A percentile compares a stretch with the other conserved stretches of the same genome.
Evolutionary conservation across 2,113 vertebrate species (phyloP).

Genomic region (Hemichromis elongatus): DNA sequence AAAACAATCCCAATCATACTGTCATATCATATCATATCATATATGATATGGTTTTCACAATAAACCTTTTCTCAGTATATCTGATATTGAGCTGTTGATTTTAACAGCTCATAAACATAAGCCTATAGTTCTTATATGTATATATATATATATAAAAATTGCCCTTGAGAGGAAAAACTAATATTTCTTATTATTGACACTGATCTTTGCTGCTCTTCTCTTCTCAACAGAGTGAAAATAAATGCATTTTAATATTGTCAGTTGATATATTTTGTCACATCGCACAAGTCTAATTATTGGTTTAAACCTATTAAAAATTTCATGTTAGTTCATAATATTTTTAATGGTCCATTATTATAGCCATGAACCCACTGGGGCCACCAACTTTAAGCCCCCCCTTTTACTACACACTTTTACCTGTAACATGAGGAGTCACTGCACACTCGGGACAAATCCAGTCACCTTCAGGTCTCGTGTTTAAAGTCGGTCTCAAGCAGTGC

Average conservation of each 20-base stretch:
- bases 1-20: too few species aligned
- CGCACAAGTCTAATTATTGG: too few species aligned
- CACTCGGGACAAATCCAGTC: slow-evolving; percentile 58
- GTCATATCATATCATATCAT: too few species aligned
- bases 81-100: not conserved
- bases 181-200: not conserved
- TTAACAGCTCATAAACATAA: not conserved
- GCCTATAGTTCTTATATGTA: too few species aligned
- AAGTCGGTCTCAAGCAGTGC: slow-evolving; percentile 29
- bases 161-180: not conserved
- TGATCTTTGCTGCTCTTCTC: not conserved
- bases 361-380: rapidly evolving
- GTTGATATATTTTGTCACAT: not conserved
- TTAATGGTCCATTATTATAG: not conserved
- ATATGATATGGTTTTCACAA: too few species aligned
- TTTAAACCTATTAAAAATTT: not conserved
- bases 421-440: not conserved
- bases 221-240: not conserved
- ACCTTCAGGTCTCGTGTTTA: not conserved
- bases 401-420: not conserved
- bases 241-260: not conserved
- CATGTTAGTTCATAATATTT: not conserved
- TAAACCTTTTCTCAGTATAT: too few species aligned
- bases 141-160: too few species aligned
- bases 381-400: not conserved